Conservation (phyloP, 1,140 invertebrate genomes). For the Ericerus pela region DNA sequence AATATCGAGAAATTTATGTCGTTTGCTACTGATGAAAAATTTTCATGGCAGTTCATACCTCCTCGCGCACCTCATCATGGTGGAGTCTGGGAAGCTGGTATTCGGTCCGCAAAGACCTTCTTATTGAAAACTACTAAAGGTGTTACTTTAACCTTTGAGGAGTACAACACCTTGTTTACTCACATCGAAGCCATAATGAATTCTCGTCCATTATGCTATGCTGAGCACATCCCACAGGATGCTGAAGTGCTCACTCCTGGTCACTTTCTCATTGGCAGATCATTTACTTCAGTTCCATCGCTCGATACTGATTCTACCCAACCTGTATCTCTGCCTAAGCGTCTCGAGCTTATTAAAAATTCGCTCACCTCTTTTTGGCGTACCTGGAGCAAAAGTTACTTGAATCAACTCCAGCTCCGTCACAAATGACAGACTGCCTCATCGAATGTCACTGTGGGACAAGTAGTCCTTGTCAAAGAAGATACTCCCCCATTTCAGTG, state of each 20-base stretch:
- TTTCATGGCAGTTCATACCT: constrained; percentile 1
- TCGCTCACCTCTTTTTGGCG: constrained; percentile 23
- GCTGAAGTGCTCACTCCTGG: constrained; percentile 25
- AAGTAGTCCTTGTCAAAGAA: constrained; percentile 21
- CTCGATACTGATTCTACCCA: constrained; percentile 3
- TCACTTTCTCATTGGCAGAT: constrained; percentile 24
- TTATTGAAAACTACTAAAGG: constrained; percentile 18
- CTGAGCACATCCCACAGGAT: no score
- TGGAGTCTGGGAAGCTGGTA: constrained; percentile 24
- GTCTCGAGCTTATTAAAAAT: constrained; percentile 19
- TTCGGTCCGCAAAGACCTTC: constrained; percentile 21
- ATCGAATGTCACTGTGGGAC: constrained; percentile 15
- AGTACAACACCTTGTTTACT: constrained; percentile 25
- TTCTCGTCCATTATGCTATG: constrained; percentile 22
- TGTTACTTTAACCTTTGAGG: constrained; percentile 23
- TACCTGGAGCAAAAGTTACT: constrained; percentile 25
- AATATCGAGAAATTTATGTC: neutral
- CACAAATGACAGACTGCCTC: constrained; percentile 22
- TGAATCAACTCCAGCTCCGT: no score
- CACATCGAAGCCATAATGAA: constrained; percentile 27
- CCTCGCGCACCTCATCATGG: neutral
- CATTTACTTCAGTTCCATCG: constrained; percentile 13
- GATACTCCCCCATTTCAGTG: no score
- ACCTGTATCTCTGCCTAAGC: constrained; percentile 16
- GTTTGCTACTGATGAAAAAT: neutral